These are phyloP conservation scores for Drosophila anomelani DNA, from an alignment of 2,888 invertebrate species.

Conservation along the genomic window DNA sequence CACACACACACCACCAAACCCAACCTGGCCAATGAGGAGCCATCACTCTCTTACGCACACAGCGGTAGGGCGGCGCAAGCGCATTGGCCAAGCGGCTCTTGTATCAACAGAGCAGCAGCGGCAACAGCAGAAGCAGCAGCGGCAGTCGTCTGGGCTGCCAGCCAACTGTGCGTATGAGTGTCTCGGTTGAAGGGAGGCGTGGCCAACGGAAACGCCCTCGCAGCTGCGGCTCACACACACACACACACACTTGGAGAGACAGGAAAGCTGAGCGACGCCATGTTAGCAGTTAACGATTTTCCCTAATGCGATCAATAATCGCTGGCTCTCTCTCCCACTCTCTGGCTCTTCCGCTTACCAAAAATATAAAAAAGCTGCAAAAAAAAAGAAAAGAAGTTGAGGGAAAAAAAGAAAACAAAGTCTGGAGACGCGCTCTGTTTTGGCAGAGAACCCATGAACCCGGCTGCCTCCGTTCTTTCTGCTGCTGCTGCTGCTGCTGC, in stretches of 20 bases:
- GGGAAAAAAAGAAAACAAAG: constrained; percentile 20
- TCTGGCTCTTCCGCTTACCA: constrained; percentile 1
- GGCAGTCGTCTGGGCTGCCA: constrained; percentile 65
- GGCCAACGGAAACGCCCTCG: constrained; percentile 69
- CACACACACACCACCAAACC: constrained; percentile 58
- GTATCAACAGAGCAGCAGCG: constrained; percentile 70
- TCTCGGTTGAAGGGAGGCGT: constrained; percentile 56
- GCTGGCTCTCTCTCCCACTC: constrained; percentile 58
- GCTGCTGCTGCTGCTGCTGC: constrained; percentile 2
- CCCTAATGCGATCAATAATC: constrained; percentile 81
- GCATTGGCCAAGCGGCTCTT: constrained; percentile 78
- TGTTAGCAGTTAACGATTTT: constrained; percentile 80
- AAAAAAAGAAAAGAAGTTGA: not conserved
- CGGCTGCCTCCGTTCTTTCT: constrained; percentile 7
- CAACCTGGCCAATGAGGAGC: constrained; percentile 69
- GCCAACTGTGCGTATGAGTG: constrained; percentile 60
- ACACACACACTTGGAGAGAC: not conserved
- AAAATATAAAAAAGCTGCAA: constrained; percentile 11
- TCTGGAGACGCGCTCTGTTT: constrained; percentile 61
- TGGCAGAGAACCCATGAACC: constrained; percentile 68
- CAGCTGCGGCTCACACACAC: constrained; percentile 21
- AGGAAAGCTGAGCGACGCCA: constrained; percentile 77
- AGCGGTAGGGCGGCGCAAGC: constrained; percentile 71
- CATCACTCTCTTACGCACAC: constrained; percentile 81
- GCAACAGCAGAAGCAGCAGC: constrained; percentile 22